phyloP scores from a whole-genome alignment of 2,888 invertebrate genomes.

The Tridacna gigas region DNA sequence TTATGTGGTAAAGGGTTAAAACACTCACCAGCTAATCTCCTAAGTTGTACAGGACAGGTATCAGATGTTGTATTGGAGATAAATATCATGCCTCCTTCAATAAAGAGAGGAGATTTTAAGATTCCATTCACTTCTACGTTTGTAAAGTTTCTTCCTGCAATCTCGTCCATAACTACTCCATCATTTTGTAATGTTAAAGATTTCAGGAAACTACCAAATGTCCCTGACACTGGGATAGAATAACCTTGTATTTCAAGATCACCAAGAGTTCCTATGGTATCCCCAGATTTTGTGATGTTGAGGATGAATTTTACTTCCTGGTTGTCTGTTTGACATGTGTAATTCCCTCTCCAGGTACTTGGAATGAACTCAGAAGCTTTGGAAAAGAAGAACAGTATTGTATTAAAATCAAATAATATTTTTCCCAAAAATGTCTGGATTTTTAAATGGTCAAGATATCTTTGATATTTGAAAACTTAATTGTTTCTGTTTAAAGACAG shows the following conservation, averaged over 20 bases:
- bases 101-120: slow-evolving; percentile 39
- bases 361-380: slow-evolving; percentile 61
- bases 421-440: no score
- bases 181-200: slow-evolving; percentile 45
- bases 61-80: slow-evolving; percentile 3
- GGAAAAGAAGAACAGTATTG: neutral
- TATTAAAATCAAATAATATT: no score
- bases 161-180: slow-evolving; percentile 25
- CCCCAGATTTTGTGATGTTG: slow-evolving; percentile 54
- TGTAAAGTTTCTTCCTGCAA: slow-evolving; percentile 50
- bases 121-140: slow-evolving; percentile 55
- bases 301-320: slow-evolving; percentile 32
- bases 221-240: slow-evolving; percentile 37
- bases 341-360: slow-evolving; percentile 68
- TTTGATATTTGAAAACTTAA: no score
- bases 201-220: slow-evolving; percentile 41
- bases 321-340: slow-evolving; percentile 55
- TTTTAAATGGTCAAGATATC: no score
- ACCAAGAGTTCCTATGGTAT: slow-evolving; percentile 47
- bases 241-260: slow-evolving; percentile 38
- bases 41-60: slow-evolving; percentile 41
- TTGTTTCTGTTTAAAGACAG: no score
- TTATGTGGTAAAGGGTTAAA: neutral
- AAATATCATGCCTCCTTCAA: slow-evolving; percentile 57
- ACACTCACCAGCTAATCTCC: slow-evolving; percentile 45